Evolutionary conservation across 1,140 invertebrate genomes (phyloP).

Genomic region (Bombus breviceps): DNA sequence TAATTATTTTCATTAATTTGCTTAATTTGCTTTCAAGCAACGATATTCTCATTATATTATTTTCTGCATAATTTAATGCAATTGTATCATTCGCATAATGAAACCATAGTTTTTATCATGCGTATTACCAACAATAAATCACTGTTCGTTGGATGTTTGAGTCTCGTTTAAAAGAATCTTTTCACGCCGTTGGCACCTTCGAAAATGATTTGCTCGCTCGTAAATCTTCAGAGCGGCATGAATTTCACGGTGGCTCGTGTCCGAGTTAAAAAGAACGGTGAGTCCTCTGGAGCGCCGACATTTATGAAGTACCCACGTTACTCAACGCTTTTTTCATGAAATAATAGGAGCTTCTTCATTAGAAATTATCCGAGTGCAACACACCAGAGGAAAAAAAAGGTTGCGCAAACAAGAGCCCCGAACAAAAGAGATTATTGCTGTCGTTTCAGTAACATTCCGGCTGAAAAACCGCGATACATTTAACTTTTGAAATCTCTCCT

Average conservation of each 20-base stretch:
- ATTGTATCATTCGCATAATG: background rate
- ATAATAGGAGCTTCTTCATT: constrained; percentile 26
- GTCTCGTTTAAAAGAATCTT: constrained; percentile 47
- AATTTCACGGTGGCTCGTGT: constrained; percentile 44
- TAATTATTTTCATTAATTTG: background rate
- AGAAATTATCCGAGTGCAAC: constrained; percentile 15
- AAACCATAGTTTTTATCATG: background rate
- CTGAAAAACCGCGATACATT: background rate
- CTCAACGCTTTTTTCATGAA: constrained; percentile 35
- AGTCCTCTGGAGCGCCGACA: constrained; percentile 17
- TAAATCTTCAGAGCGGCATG: constrained; percentile 54
- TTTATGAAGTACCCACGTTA: constrained; percentile 51
- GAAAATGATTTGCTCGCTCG: constrained; percentile 55
- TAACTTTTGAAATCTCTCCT: no score
- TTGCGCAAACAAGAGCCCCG: no score
- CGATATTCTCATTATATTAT: background rate
- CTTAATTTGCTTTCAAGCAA: background rate
- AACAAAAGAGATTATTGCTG: constrained; percentile 4
- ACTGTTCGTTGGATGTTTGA: constrained; percentile 25
- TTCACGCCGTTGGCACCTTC: constrained; percentile 23
- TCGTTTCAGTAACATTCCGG: background rate
- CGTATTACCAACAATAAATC: constrained; percentile 40
- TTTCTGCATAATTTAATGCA: no score
- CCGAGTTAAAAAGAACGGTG: constrained; percentile 19
- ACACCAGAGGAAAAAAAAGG: no score